Conservation (phyloP, 2,797 vertebrate species). For the Gallinago nigripennis region DNA sequence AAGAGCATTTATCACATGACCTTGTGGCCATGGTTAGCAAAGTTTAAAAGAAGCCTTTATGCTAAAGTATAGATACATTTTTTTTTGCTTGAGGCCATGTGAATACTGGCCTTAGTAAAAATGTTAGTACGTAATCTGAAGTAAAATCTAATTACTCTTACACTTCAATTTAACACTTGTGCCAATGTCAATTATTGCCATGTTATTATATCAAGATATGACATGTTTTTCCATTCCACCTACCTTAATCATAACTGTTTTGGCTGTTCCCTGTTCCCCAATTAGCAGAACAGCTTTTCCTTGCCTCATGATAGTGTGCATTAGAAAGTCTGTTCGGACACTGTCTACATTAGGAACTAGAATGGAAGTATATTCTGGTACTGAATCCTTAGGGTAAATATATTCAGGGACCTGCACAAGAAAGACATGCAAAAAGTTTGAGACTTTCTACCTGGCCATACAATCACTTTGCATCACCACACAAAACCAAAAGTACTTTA, state of each 20-base stretch:
- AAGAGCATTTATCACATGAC: background rate
- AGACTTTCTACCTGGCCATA: background rate
- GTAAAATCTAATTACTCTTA: background rate
- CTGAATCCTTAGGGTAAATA: slow-evolving; percentile 80
- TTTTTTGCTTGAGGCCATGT: background rate
- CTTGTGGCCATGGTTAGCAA: background rate
- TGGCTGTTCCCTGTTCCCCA: slow-evolving; percentile 87
- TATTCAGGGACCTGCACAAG: slow-evolving; percentile 79
- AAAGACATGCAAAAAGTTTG: background rate
- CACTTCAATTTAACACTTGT: background rate
- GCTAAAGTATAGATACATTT: accelerated
- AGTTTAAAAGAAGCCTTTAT: background rate
- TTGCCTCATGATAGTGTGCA: slow-evolving; percentile 83
- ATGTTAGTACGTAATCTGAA: background rate
- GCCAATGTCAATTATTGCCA: background rate
- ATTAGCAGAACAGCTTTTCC: slow-evolving; percentile 84
- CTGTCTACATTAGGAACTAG: slow-evolving; percentile 88
- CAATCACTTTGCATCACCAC: background rate
- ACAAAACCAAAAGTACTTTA: background rate
- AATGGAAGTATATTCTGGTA: slow-evolving; percentile 85
- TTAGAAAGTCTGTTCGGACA: slow-evolving; percentile 82
- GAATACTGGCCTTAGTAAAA: background rate
- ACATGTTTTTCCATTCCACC: background rate
- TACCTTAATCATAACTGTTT: slow-evolving; percentile 88
- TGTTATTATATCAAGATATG: background rate